phyloP scores from a whole-genome alignment of 2,113 vertebrate genomes.

The Mesoclemmys tuberculata region DNA sequence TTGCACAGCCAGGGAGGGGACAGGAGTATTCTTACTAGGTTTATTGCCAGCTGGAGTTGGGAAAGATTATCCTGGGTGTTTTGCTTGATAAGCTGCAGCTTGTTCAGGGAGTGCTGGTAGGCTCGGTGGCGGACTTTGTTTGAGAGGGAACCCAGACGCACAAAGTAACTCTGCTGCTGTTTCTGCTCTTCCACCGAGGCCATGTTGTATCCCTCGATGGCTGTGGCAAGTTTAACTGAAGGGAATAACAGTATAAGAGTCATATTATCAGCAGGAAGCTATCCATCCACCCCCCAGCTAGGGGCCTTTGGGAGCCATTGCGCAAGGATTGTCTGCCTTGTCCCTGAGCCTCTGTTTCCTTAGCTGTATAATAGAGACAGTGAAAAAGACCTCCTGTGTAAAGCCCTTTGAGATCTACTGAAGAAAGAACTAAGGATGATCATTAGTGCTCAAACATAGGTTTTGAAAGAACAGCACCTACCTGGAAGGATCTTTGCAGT shows the following conservation, averaged over 20 bases:
- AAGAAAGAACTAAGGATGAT: not conserved
- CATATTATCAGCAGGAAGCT: not conserved
- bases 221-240: conserved; percentile 72
- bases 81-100: conserved; percentile 78
- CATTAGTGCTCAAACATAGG: not conserved
- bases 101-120: conserved; percentile 84
- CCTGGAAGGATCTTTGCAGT: not conserved
- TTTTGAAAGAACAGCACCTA: not conserved
- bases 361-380: not conserved
- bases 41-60: conserved; percentile 85
- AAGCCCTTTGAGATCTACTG: not conserved
- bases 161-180: conserved; percentile 85
- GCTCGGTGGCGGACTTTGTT: conserved; percentile 83
- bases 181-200: conserved; percentile 75
- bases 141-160: conserved; percentile 91
- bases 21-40: conserved; percentile 78
- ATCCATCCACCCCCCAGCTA: not conserved
- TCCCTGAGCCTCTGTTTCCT: not conserved
- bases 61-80: conserved; percentile 75
- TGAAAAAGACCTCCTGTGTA: not conserved
- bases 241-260: conserved; percentile 31
- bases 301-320: no score
- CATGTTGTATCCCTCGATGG: conserved; percentile 48
- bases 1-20: not conserved
- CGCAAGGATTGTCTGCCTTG: not conserved